These are phyloP conservation scores for Leptodactylus fallax DNA, from an alignment of 2,797 vertebrate species.

Conservation along the genomic window DNA sequence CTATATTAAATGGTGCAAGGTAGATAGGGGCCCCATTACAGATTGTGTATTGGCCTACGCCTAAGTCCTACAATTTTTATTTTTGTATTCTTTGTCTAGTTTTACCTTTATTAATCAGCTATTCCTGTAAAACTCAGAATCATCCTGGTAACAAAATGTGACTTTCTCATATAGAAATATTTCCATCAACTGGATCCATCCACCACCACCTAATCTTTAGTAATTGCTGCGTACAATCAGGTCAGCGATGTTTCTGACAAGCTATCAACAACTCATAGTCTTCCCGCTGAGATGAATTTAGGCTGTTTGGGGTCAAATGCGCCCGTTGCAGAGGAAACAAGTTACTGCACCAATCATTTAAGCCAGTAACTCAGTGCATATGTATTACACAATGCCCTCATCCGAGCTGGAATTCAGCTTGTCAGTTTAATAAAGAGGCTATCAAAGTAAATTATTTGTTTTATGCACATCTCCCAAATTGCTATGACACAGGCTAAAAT, in stretches of 20 bases:
- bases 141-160: too few species aligned
- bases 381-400: conserved; percentile 3
- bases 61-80: not conserved
- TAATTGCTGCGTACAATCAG: conserved; percentile 12
- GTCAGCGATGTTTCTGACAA: conserved; percentile 2
- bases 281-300: conserved; percentile 27
- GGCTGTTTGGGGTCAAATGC: conserved; percentile 12
- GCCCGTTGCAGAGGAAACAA: not conserved
- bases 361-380: conserved; percentile 26
- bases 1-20: too few species aligned
- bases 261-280: not conserved
- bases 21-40: too few species aligned
- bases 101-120: not conserved
- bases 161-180: too few species aligned
- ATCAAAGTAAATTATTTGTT: conserved; percentile 46
- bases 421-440: conserved; percentile 41
- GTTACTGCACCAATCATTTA: conserved; percentile 15
- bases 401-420: conserved; percentile 13
- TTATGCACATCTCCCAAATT: conserved; percentile 28
- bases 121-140: not conserved
- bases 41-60: too few species aligned
- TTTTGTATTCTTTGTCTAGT: not conserved
- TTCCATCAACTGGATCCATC: not conserved
- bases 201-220: conserved; percentile 25
- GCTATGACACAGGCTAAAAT: conserved; percentile 30